Conservation (phyloP, 2,797 vertebrate genomes). For the Dicrostonyx torquatus region DNA sequence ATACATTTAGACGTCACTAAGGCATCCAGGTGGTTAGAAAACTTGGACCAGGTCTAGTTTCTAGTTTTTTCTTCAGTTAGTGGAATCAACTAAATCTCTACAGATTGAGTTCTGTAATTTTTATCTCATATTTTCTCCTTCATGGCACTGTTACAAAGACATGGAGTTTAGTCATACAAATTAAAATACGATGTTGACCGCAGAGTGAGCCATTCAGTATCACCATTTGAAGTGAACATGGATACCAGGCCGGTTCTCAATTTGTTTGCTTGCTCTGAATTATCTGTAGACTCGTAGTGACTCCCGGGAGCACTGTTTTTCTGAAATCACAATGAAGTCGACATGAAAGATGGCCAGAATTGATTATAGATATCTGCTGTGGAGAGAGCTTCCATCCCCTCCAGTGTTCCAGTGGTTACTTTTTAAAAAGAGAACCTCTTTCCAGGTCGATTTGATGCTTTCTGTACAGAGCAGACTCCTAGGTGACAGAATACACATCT, state of each 20-base stretch:
- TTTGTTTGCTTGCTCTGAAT: neutral
- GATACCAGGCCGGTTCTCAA: neutral
- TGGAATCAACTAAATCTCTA: neutral
- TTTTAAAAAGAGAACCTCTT: neutral
- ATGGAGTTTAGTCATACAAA: slow-evolving; percentile 5
- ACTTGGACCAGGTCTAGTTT: neutral
- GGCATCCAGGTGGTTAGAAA: neutral
- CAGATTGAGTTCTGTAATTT: neutral
- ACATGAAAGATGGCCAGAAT: neutral
- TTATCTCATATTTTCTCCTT: neutral
- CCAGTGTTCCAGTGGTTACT: neutral
- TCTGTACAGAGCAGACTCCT: slow-evolving; percentile 1
- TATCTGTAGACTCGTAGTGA: neutral
- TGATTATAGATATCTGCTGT: neutral
- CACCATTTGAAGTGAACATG: neutral
- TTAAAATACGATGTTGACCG: neutral
- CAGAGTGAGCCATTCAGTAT: neutral
- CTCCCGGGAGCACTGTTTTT: neutral
- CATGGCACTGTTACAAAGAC: neutral
- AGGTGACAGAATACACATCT: slow-evolving; percentile 19
- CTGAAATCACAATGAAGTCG: neutral
- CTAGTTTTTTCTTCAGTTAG: neutral
- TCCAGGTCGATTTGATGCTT: slow-evolving; percentile 19
- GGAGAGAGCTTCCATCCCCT: neutral
- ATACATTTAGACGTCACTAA: neutral